A percentile compares a stretch with the other conserved stretches of the same genome.
These are phyloP conservation scores for Hymenopus coronatus DNA, from an alignment of 2,888 invertebrate species.

Conservation along the genomic window DNA sequence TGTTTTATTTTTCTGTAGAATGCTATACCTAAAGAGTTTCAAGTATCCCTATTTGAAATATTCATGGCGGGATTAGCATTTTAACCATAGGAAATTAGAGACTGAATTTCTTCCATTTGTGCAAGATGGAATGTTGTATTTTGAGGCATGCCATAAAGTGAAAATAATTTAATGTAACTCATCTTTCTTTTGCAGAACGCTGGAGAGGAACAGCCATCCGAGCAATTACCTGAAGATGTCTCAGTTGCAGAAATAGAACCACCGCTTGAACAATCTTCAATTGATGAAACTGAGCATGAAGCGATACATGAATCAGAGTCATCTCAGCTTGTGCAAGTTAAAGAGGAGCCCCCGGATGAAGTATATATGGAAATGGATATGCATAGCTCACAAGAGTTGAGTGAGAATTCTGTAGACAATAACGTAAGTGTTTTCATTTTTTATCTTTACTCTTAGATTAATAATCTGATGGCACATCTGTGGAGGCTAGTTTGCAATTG, in stretches of 20 bases:
- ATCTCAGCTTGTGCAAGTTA: not conserved
- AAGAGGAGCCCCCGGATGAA: not conserved
- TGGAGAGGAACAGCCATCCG: not conserved
- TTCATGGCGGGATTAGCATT: no score
- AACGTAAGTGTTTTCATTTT: not conserved
- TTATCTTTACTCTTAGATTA: no score
- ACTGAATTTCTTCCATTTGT: no score
- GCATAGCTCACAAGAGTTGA: not conserved
- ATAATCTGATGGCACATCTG: no score
- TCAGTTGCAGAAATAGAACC: not conserved
- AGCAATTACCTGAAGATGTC: not conserved
- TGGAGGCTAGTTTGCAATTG: no score
- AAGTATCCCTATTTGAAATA: no score
- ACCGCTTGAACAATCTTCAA: not conserved
- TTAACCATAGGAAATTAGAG: no score
- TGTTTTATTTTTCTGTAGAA: no score
- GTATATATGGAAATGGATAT: not conserved
- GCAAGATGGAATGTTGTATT: no score
- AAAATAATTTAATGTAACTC: not conserved
- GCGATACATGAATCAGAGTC: not conserved
- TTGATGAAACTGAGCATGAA: not conserved
- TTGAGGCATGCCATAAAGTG: no score
- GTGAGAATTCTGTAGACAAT: conserved; percentile 37
- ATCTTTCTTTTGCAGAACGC: not conserved
- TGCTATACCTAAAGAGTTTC: no score